Evolutionary conservation across 1,140 invertebrate species (phyloP).

Genomic region (Cataglyphis hispanica): DNA sequence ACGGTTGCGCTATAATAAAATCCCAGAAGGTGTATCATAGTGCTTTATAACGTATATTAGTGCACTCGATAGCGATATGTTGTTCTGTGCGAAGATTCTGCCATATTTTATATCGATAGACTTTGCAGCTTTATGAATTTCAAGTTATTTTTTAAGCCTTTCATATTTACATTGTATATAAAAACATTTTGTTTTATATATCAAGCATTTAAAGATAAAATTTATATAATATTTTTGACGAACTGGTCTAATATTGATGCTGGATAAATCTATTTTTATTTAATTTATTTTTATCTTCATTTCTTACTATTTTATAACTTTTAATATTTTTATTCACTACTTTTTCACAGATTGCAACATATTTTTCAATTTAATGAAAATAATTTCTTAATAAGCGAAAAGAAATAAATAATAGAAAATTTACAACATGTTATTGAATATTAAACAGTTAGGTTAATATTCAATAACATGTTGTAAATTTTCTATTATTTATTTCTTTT

Average conservation of each 20-base stretch:
- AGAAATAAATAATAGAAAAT: too few relatives aligned
- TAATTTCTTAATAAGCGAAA: too few relatives aligned
- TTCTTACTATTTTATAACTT: neutral
- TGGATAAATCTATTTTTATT: neutral
- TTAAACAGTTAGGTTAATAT: too few relatives aligned
- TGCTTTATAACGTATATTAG: constrained; percentile 35
- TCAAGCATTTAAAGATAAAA: neutral
- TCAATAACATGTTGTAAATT: too few relatives aligned
- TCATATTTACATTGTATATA: neutral
- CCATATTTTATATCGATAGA: neutral
- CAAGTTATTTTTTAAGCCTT: neutral
- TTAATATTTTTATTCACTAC: neutral
- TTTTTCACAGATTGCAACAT: neutral
- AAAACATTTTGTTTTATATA: neutral
- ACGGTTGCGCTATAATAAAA: too few relatives aligned
- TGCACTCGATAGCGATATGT: neutral
- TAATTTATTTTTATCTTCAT: neutral
- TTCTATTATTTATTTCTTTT: too few relatives aligned
- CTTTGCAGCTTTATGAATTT: neutral
- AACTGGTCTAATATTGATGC: neutral
- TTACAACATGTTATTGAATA: too few relatives aligned
- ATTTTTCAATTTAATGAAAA: neutral
- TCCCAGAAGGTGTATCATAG: neutral
- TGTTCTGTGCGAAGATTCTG: neutral
- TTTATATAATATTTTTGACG: neutral